phyloP scores from a whole-genome alignment of 2,113 vertebrate genomes.

The Limnothrissa miodon region DNA sequence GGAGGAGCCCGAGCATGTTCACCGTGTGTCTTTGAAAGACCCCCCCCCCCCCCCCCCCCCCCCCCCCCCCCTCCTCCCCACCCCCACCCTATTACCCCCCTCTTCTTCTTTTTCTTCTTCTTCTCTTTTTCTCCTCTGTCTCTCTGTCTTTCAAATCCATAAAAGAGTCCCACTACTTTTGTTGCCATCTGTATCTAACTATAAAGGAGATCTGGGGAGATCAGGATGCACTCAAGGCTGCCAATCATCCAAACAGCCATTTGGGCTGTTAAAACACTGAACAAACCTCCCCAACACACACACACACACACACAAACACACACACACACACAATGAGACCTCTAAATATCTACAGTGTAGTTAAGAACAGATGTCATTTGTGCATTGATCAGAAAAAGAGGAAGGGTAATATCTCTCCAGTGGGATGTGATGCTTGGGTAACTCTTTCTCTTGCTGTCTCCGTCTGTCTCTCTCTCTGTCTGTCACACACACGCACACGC shows the following conservation, averaged over 20 bases:
- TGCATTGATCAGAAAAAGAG: not conserved
- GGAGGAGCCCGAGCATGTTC: constrained; percentile 65
- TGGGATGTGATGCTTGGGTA: constrained; percentile 2
- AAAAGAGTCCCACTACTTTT: constrained; percentile 56
- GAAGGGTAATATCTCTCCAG: constrained; percentile 10
- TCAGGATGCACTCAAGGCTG: constrained; percentile 11
- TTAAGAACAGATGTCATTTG: constrained; percentile 5
- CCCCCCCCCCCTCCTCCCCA: constrained; percentile 21
- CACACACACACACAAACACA: not conserved
- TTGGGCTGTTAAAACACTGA: not conserved
- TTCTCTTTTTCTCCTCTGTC: constrained; percentile 24
- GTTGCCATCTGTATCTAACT: constrained; percentile 53
- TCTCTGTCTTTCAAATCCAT: constrained; percentile 45
- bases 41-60: constrained; percentile 37
- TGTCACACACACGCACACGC: not conserved
- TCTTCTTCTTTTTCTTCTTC: not conserved
- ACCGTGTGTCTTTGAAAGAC: constrained; percentile 64
- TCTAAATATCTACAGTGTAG: not conserved
- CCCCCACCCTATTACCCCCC: no score
- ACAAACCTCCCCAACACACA: not conserved
- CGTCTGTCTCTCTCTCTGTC: not conserved
- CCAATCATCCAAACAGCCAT: constrained; percentile 14
- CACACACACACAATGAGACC: not conserved
- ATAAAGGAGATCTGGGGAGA: constrained; percentile 40
- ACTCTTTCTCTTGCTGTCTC: not conserved